Conservation (phyloP, 2,113 vertebrate genomes). For the Pogonocichla stellata region DNA sequence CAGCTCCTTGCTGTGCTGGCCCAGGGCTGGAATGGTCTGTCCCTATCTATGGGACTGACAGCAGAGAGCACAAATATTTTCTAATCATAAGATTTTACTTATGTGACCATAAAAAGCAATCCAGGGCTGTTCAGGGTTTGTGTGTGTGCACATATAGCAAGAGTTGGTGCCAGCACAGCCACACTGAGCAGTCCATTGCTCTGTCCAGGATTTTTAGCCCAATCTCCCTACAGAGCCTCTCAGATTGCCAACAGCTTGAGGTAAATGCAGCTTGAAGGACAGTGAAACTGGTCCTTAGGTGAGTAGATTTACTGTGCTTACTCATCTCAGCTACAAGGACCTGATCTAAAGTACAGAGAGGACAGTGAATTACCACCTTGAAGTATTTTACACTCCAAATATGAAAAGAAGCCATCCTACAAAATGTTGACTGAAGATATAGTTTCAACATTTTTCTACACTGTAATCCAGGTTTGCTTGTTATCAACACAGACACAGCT, state of each 20-base stretch:
- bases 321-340: neutral
- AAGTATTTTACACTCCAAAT: neutral
- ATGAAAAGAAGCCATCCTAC: neutral
- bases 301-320: neutral
- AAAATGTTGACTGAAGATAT: rapidly evolving
- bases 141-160: no score
- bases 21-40: neutral
- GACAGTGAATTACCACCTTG: neutral
- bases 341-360: neutral
- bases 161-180: neutral
- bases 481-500: neutral
- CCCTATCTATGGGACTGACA: rapidly evolving
- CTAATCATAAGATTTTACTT: neutral
- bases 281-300: neutral
- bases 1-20: neutral
- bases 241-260: neutral
- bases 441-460: neutral
- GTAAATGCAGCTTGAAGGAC: neutral
- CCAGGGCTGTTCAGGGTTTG: neutral
- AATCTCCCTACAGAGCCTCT: neutral
- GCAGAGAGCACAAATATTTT: neutral
- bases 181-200: neutral
- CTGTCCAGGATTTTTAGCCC: neutral
- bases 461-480: neutral
- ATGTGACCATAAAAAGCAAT: neutral